Conservation (phyloP, 2,113 vertebrate species). For the Tyto alba region DNA sequence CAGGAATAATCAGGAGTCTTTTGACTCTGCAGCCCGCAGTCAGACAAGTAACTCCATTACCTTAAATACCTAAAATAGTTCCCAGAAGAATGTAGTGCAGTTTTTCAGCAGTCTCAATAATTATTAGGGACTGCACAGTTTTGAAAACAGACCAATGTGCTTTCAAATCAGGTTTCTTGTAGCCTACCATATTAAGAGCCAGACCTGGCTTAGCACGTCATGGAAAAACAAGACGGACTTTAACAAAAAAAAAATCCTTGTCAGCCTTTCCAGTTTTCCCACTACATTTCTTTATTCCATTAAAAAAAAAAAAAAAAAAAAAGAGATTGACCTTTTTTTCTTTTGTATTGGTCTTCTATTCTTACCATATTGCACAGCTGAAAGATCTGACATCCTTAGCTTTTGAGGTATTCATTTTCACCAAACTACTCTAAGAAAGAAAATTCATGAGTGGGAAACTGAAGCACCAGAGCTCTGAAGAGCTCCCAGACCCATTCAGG, state of each 20-base stretch:
- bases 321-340: conserved; percentile 1
- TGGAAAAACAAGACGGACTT: background rate
- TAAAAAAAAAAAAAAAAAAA: no score
- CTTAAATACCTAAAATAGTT: background rate
- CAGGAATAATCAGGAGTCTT: background rate
- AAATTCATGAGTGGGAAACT: conserved; percentile 52
- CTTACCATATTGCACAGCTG: background rate
- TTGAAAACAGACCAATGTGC: background rate
- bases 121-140: background rate
- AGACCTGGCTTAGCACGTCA: background rate
- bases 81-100: background rate
- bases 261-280: background rate
- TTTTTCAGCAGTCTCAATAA: background rate
- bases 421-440: conserved; percentile 15
- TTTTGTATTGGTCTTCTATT: conserved; percentile 11
- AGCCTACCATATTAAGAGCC: background rate
- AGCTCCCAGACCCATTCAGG: conserved; percentile 6
- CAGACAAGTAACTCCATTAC: background rate
- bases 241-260: background rate
- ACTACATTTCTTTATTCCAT: conserved; percentile 4
- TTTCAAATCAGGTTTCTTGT: background rate
- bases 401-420: conserved; percentile 44
- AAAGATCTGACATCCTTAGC: conserved; percentile 19
- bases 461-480: background rate
- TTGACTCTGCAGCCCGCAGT: background rate